A percentile compares a stretch with the other conserved stretches of the same genome.
Conservation (phyloP, 1,140 invertebrate genomes). For the Eupeodes corollae region DNA sequence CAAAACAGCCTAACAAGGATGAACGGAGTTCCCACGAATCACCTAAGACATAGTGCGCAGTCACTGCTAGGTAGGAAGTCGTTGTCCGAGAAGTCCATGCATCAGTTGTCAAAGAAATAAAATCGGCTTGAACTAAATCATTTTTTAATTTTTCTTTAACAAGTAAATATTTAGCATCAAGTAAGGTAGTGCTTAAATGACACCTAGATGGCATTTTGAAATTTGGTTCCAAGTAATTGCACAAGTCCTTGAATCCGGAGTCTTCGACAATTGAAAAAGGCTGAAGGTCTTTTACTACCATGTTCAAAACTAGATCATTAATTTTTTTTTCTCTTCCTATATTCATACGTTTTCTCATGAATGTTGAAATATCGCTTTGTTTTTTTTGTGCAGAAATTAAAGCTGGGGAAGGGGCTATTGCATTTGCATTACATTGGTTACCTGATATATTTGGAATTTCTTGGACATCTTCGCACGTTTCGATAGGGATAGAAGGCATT, state of each 20-base stretch:
- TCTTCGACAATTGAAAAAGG: slow-evolving; percentile 8
- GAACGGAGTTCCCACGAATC: neutral
- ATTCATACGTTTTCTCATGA: neutral
- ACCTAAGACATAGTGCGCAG: slow-evolving; percentile 5
- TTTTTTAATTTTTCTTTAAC: no score
- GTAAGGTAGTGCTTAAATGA: slow-evolving; percentile 16
- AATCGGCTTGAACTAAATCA: slow-evolving; percentile 2
- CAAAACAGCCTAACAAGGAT: neutral
- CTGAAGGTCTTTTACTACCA: no score
- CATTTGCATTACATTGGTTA: no score
- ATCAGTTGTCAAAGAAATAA: slow-evolving; percentile 4
- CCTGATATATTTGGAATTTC: no score
- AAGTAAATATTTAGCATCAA: neutral
- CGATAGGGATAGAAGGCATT: no score
- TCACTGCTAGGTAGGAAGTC: slow-evolving; percentile 6
- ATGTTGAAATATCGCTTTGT: neutral
- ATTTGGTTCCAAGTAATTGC: slow-evolving; percentile 13
- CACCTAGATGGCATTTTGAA: slow-evolving; percentile 19
- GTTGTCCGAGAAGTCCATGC: slow-evolving; percentile 6
- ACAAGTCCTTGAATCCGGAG: slow-evolving; percentile 16
- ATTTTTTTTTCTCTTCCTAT: slow-evolving; percentile 11
- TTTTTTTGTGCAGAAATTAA: no score
- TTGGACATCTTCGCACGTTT: no score
- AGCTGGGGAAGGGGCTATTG: no score
- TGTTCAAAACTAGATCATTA: slow-evolving; percentile 6